Conservation (phyloP, 2,797 vertebrate genomes). For the Cephalopachus bancanus region DNA sequence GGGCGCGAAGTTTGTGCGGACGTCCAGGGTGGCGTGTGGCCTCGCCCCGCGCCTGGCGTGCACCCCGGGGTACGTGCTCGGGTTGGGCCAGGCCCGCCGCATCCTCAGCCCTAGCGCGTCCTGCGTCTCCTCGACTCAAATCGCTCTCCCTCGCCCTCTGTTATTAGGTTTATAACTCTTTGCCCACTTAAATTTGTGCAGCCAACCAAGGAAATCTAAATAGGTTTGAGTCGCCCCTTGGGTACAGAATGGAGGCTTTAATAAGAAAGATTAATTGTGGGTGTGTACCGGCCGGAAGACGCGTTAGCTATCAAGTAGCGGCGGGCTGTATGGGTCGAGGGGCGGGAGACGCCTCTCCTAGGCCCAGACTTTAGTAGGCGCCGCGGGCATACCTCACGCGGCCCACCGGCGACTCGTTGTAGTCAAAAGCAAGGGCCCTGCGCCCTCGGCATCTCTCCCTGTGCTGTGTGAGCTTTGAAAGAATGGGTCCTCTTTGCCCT, state of each 20-base stretch:
- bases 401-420: neutral
- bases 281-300: conserved; percentile 87
- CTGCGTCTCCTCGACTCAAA: conserved; percentile 84
- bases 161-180: conserved; percentile 92
- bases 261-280: conserved; percentile 91
- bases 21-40: neutral
- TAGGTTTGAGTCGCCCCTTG: conserved; percentile 90
- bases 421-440: neutral
- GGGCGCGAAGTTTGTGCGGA: neutral
- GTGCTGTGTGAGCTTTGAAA: conserved; percentile 8
- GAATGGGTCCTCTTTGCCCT: conserved; percentile 37
- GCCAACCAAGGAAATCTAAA: conserved; percentile 91
- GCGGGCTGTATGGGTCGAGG: conserved; percentile 46
- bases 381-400: conserved; percentile 69
- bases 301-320: conserved; percentile 84
- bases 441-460: neutral
- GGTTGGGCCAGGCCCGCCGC: conserved; percentile 71
- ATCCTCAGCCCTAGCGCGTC: conserved; percentile 75
- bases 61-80: neutral
- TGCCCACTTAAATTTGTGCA: conserved; percentile 92
- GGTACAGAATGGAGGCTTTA: conserved; percentile 87
- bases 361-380: conserved; percentile 78
- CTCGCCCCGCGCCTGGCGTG: neutral
- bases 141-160: conserved; percentile 81
- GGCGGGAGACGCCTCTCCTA: neutral